Base-by-base conservation (phyloP, 2,113 vertebrate species). In the Neoarius graeffei region DNA sequence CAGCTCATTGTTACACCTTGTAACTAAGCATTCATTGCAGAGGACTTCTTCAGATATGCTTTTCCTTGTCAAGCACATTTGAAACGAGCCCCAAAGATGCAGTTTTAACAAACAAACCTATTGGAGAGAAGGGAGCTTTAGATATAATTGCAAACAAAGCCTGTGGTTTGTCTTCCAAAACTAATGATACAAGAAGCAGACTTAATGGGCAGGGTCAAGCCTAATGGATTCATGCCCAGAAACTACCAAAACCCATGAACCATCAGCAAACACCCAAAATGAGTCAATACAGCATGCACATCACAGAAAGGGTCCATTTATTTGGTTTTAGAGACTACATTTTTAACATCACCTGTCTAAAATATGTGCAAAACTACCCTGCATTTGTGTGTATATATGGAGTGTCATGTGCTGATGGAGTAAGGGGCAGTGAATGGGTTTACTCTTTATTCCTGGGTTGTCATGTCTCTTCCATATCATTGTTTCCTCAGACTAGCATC, bases 161-260 rank as follows among this genome's bases (percentile, higher is more conserved):
- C 73, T 56, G 14, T 60, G 76, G n/a, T 74, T 90, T 56, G 80
- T 80, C 88, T 86, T 73, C 67, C 48, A 83, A 86, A 73, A 6
- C 14, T 86, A 83, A 83, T 60, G 30, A 86, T 69, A 62, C 57
- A 82, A 82, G 20, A 85, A 83, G 14, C 71, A 76, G 77, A 56
- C 35, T 71, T 90, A 89, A 90, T 88, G 86, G 84, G 79, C 27
- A 85, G 85, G 77, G 81, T 76, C 76, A 79, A 73, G 64, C 77
- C 69, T 83, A 87, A 90, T 84, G 83, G 76, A 60, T 90, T 86
- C 48, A 90, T 80, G 64, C 71, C 59, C 81, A 84, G 57, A 84
- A 66, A 83, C 81, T 82, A 88, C 56, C 59, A 79, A 42, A 59
- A 87, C 67, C 69, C 83, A 3, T 17, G 35, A 82, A 69, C 64